phyloP scores from a whole-genome alignment of 2,113 vertebrate genomes.

The Chelonoidis abingdonii region DNA sequence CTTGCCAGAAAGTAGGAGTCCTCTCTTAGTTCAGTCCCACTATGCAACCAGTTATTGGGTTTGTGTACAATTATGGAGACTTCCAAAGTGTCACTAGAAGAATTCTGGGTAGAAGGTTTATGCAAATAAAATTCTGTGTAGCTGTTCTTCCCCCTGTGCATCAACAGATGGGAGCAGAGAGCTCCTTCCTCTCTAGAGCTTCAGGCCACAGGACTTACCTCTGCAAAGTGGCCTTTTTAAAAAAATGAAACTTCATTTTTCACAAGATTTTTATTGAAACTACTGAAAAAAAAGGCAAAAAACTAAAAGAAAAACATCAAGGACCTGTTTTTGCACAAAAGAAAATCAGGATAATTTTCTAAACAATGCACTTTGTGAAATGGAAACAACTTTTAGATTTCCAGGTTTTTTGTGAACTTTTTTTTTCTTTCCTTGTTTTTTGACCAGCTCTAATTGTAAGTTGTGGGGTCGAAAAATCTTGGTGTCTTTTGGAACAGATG shows the following conservation, averaged over 20 bases:
- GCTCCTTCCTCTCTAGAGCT: constrained; percentile 63
- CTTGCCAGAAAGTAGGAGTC: accelerated
- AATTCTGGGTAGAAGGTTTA: background rate
- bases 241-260: constrained; percentile 38
- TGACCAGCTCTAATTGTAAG: constrained; percentile 62
- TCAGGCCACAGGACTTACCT: constrained; percentile 69
- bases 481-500: constrained; percentile 65
- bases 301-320: background rate
- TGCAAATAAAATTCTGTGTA: constrained; percentile 2
- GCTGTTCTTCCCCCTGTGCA: constrained; percentile 48
- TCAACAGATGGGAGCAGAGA: constrained; percentile 70
- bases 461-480: constrained; percentile 41
- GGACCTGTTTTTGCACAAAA: background rate
- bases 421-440: background rate
- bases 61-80: background rate
- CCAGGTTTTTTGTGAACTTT: constrained; percentile 39
- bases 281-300: background rate
- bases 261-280: background rate
- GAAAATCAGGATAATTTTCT: constrained; percentile 46
- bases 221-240: constrained; percentile 27
- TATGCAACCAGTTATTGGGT: background rate
- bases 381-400: constrained; percentile 39
- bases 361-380: constrained; percentile 3
- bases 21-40: background rate
- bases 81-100: background rate